Percentiles rank a stretch among this genome's conserved stretches.
phyloP scores from a whole-genome alignment of 2,113 vertebrate species.

The Amphiprion percula region DNA sequence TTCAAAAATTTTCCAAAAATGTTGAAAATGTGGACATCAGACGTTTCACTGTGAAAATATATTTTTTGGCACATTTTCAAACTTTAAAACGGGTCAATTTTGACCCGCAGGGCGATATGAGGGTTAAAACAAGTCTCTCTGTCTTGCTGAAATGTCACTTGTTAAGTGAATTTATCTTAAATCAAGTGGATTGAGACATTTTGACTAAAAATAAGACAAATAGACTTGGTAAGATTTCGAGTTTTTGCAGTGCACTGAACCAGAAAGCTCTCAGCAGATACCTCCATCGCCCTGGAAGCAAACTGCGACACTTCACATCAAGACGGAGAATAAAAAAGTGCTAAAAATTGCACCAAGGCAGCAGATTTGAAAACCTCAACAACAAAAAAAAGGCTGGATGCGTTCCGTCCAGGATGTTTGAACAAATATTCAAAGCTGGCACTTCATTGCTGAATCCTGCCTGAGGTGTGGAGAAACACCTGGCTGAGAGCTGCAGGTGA shows the following conservation, averaged over 20 bases:
- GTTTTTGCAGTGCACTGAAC: not conserved
- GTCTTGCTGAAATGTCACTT: no score
- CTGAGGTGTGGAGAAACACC: not conserved
- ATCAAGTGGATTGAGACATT: no score
- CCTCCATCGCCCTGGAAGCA: slow-evolving; percentile 19
- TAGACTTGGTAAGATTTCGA: no score
- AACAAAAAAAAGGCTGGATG: slow-evolving; percentile 28
- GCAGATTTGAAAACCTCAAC: slow-evolving; percentile 25
- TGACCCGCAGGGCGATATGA: no score
- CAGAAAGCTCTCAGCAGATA: not conserved
- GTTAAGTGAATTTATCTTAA: no score
- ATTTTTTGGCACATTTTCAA: no score
- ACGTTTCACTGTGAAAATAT: no score
- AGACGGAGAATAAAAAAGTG: slow-evolving; percentile 13
- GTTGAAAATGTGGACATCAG: no score
- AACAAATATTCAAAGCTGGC: slow-evolving; percentile 57
- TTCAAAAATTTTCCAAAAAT: no score
- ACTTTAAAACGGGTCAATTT: no score
- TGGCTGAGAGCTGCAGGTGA: slow-evolving; percentile 8
- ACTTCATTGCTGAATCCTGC: slow-evolving; percentile 40
- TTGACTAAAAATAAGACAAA: no score
- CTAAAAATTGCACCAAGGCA: slow-evolving; percentile 28
- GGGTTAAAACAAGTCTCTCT: no score
- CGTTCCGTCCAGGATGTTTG: not conserved
- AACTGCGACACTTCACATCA: slow-evolving; percentile 53